phyloP scores from a whole-genome alignment of 2,113 vertebrate species.

The Otus sunia region DNA sequence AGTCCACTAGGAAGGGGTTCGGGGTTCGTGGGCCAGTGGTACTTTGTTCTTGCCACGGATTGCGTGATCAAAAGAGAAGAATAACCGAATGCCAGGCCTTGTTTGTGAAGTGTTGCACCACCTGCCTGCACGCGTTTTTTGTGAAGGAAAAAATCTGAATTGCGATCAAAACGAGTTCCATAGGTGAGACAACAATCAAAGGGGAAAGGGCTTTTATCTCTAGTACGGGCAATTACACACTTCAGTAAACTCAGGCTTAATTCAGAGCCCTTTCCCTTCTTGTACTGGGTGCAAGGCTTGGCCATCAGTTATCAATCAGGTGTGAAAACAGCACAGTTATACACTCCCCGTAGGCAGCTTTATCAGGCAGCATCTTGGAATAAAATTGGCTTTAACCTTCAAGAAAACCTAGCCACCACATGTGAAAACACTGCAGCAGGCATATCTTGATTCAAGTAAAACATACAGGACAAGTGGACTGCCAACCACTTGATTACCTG shows the following conservation, averaged over 20 bases:
- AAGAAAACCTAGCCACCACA: not conserved
- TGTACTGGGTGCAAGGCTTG: not conserved
- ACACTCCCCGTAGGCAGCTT: not conserved
- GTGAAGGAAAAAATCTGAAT: not conserved
- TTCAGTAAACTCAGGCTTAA: not conserved
- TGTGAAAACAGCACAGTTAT: conserved; percentile 19
- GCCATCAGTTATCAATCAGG: not conserved
- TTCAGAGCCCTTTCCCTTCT: not conserved
- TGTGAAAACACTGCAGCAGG: not conserved
- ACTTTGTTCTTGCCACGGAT: not conserved
- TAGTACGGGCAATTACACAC: not conserved
- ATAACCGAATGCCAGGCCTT: not conserved
- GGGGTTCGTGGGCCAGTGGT: not conserved
- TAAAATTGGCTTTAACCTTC: conserved; percentile 2
- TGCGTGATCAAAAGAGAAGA: not conserved
- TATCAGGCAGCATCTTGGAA: not conserved
- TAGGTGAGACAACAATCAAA: not conserved
- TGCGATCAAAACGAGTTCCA: not conserved
- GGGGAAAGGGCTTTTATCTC: conserved; percentile 4
- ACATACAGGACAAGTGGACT: not conserved
- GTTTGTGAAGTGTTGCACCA: not conserved
- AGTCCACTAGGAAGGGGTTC: not conserved
- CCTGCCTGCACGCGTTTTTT: not conserved
- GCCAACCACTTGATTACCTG: not conserved
- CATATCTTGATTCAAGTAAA: not conserved